Evolutionary conservation across 1,140 invertebrate species (phyloP).

Genomic region (Lanistes nyassanus): DNA sequence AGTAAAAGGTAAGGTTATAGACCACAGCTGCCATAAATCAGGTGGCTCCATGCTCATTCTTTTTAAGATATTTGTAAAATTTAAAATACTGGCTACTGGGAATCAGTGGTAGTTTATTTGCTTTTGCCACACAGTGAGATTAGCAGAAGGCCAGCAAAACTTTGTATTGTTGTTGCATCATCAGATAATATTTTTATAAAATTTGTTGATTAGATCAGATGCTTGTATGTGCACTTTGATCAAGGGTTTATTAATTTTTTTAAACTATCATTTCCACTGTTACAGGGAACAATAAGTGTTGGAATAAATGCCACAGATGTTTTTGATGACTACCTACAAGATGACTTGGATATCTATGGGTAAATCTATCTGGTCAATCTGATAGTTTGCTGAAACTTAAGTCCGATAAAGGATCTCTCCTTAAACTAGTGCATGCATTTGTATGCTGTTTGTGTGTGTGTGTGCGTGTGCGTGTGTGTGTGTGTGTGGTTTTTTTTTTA

Average conservation of each 20-base stretch:
- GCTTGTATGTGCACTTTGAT: background rate
- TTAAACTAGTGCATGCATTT: background rate
- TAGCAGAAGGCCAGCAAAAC: background rate
- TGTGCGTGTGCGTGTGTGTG: no score
- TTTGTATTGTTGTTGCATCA: background rate
- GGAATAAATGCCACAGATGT: constrained; percentile 93
- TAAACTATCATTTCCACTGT: constrained; percentile 1
- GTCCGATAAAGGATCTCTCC: no score
- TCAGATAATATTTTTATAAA: background rate
- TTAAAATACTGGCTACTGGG: no score
- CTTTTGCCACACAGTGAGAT: no score
- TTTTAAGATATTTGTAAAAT: no score
- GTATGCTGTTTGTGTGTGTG: background rate
- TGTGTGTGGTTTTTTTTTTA: no score
- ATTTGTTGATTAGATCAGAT: background rate
- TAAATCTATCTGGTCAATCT: background rate
- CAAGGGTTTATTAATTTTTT: background rate
- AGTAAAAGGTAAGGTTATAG: no score
- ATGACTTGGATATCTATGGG: constrained; percentile 51
- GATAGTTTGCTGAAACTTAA: no score
- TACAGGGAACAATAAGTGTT: constrained; percentile 81
- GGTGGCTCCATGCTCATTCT: no score
- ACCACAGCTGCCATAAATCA: no score
- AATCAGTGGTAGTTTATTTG: no score
- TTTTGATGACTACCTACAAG: constrained; percentile 75